Evolutionary conservation across 2,888 invertebrate species (phyloP), one percentile per base, ranked within the genome.

Genomic region (Lomographa bimaculata): DNA sequence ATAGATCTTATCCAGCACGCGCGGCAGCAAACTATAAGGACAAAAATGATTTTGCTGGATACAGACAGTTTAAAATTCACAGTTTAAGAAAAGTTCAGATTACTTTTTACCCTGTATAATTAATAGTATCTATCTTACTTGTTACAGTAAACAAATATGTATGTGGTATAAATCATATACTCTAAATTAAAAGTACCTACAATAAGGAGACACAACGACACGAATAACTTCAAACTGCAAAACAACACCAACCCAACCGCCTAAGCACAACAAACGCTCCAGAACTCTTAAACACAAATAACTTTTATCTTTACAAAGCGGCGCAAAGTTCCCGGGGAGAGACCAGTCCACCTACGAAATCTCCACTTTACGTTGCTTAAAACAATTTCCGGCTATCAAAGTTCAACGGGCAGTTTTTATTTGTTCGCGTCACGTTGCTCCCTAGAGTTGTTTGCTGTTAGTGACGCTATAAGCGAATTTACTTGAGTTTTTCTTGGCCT

Each of bases 351-450:
- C 66, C 71, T 62, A 64, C 71, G 53, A 71, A 76, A 76, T 76
- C 77, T 74, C 59, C 65, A 63, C 64, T 70, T 67, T 65, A 62
- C 64, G 71, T 68, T 71, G 63, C 75, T 77, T 78, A 75, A 79
- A 79, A 79, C 79, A 79, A 80, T 79, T 79, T 76, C 71, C 72
- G 64, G 60, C 73, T 71, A 77, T 79, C 75, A 78, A 76, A 80
- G 72, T 77, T 75, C 70, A 68, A 63, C 64, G 54, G 60, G 67
- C 67, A 72, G 76, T 78, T 79, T 75, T 77, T 78, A 75, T 76
- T 76, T 77, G 74, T 78, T 76, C 76, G 59, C 60, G 64, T 72
- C 78, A 78, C 78, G 79, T 78, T 57, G 56, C 67, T 73, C 79
- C 71, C 78, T 39, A 21, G 79, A 72, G 80, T 68, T 79, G 77